Evolutionary conservation across 2,888 invertebrate genomes (phyloP).

Genomic region (Entomobrya multifasciata): DNA sequence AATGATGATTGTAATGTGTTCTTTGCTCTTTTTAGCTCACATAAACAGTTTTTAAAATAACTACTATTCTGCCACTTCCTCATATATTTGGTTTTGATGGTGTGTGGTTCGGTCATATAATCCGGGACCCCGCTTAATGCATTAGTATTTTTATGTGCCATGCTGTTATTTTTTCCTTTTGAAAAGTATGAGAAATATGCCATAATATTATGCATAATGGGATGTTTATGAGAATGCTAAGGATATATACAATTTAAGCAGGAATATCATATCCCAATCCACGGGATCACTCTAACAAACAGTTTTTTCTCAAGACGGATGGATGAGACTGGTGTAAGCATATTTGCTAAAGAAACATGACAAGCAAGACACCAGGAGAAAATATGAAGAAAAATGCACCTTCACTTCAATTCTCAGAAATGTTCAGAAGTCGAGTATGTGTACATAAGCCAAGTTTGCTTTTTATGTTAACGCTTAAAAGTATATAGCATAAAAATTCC

Average conservation of each 20-base stretch:
- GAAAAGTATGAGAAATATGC: conserved; percentile 21
- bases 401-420: not conserved
- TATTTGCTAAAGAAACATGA: not conserved
- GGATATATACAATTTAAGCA: not conserved
- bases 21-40: conserved; percentile 8
- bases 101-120: conserved; percentile 8
- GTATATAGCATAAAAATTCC: conserved; percentile 53
- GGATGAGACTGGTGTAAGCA: conserved; percentile 5
- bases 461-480: conserved; percentile 61
- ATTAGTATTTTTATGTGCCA: conserved; percentile 9
- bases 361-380: not conserved
- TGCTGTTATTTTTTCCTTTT: conserved; percentile 9
- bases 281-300: not conserved
- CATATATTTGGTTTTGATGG: not conserved
- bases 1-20: not conserved
- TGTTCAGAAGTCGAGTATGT: not conserved
- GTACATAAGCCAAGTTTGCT: conserved; percentile 55
- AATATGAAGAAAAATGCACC: not conserved
- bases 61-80: not conserved
- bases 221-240: not conserved
- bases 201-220: conserved; percentile 25
- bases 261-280: not conserved
- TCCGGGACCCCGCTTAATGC: not conserved
- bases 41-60: conserved; percentile 32
- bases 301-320: not conserved